phyloP scores from a whole-genome alignment of 2,888 invertebrate species.

The Hydrotaea cyrtoneurina region DNA sequence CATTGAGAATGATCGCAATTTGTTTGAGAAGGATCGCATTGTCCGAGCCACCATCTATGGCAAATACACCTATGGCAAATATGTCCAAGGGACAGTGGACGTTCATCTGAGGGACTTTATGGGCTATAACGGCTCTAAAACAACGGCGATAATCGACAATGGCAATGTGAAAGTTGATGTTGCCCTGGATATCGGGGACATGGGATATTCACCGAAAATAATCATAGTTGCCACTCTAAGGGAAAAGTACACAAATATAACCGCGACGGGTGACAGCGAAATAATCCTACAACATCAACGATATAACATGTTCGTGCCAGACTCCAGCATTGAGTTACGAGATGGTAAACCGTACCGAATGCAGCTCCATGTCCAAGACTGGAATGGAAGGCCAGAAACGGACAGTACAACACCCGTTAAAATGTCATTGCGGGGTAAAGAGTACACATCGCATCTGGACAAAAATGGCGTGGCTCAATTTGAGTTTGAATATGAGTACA shows the following conservation, averaged over 20 bases:
- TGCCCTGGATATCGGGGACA: background rate
- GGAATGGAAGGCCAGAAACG: slow-evolving; percentile 3
- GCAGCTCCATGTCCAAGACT: slow-evolving; percentile 23
- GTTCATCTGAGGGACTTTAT: slow-evolving; percentile 84
- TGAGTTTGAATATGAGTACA: slow-evolving; percentile 81
- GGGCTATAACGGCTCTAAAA: slow-evolving; percentile 54
- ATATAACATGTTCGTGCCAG: slow-evolving; percentile 33
- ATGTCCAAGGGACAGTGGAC: slow-evolving; percentile 92
- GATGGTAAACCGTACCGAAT: slow-evolving; percentile 43
- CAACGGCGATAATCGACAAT: slow-evolving; percentile 22
- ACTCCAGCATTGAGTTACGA: slow-evolving; percentile 29
- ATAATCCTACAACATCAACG: background rate
- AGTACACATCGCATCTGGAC: slow-evolving; percentile 80
- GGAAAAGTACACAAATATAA: slow-evolving; percentile 79
- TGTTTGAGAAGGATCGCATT: slow-evolving; percentile 84
- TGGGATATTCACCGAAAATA: slow-evolving; percentile 21
- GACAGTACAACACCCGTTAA: slow-evolving; percentile 17
- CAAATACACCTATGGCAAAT: slow-evolving; percentile 92
- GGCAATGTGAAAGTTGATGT: slow-evolving; percentile 81
- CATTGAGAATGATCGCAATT: slow-evolving; percentile 90
- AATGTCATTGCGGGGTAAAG: slow-evolving; percentile 78
- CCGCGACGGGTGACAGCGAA: slow-evolving; percentile 84
- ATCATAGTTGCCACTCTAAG: background rate
- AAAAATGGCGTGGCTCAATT: slow-evolving; percentile 85
- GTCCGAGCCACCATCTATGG: slow-evolving; percentile 41